Evolutionary conservation across 1,140 invertebrate species (phyloP), one percentile per base, ranked within the genome.

Genomic region (Trissolcus basalis): DNA sequence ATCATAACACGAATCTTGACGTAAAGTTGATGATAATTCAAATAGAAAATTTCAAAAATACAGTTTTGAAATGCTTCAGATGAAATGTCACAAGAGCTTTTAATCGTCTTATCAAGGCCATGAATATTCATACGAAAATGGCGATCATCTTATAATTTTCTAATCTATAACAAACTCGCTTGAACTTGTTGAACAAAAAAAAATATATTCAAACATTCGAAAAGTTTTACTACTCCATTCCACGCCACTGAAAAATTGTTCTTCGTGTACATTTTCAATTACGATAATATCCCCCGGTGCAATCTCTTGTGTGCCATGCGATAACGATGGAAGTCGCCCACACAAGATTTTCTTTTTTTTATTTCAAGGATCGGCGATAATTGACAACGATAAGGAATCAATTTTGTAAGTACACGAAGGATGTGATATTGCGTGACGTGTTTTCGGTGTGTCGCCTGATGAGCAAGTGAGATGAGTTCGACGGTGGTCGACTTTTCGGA

Each of bases 401-500:
- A 64, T 64, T 72, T 61, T 32, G 45, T 39, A 53, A 51, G 41
- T 59, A 70, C n/a, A 61, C 45, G 50, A 70, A 71, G 44, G 13
- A n/a, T n/a, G n/a, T n/a, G n/a, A n/a, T n/a, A n/a, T 73, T 50
- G 70, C 50, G 55, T 74, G 70, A 60, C 71, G 41, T 8, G 14
- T 9, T 9, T 19, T 14, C n/a, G n/a, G 33, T 36, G 47, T 56
- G 35, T 49, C 14, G 16, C 35, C 39, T 7, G 56, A 13, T 50
- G 33, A 16, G 41, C 27, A 13, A 64, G 49, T 58, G 47, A 69
- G 69, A 78, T 55, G 60, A 65, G 49, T 58, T 61, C 73, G 53
- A 63, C 54, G 75, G 78, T 78, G 78, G 75, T 80, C 78, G 78
- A 76, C 45, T 80, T 80, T 80, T 71, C 63, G 72, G 75, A 78